A percentile compares a stretch with the other conserved stretches of the same genome.
These are phyloP conservation scores for Actinia tenebrosa DNA, from an alignment of 64 coral and sea anemone species.

Conservation along the genomic window DNA sequence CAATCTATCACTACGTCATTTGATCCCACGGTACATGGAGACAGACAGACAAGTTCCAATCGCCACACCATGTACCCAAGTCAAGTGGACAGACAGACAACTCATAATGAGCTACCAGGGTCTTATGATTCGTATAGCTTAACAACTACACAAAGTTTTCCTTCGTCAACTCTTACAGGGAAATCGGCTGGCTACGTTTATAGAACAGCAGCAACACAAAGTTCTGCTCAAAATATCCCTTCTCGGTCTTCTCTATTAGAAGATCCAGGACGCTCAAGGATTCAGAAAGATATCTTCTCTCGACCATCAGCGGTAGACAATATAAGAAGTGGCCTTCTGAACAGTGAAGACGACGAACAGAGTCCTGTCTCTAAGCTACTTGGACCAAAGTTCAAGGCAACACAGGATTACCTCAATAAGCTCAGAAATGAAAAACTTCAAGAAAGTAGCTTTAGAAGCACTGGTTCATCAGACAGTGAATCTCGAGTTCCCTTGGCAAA, in stretches of 20 bases:
- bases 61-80: too few relatives aligned
- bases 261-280: neutral
- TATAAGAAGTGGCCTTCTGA: neutral
- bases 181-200: neutral
- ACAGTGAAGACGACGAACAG: constrained; percentile 74
- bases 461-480: neutral
- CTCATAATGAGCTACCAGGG: neutral
- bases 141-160: neutral
- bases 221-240: neutral
- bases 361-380: constrained; percentile 96
- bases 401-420: constrained; percentile 71
- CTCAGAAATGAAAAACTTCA: constrained; percentile 60
- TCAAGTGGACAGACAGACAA: neutral
- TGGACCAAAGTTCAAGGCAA: constrained; percentile 93
- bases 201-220: constrained; percentile 3
- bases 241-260: neutral
- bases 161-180: neutral
- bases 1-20: neutral
- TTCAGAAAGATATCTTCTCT: neutral
- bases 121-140: neutral
- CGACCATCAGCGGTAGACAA: neutral
- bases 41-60: neutral
- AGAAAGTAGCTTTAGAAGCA: neutral
- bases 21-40: neutral
- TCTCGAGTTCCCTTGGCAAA: neutral